Percentiles rank a stretch among this genome's conserved stretches.
These are phyloP conservation scores for Hypsibius dujardini DNA, from an alignment of 1,140 invertebrate genomes.

Conservation along the genomic window DNA sequence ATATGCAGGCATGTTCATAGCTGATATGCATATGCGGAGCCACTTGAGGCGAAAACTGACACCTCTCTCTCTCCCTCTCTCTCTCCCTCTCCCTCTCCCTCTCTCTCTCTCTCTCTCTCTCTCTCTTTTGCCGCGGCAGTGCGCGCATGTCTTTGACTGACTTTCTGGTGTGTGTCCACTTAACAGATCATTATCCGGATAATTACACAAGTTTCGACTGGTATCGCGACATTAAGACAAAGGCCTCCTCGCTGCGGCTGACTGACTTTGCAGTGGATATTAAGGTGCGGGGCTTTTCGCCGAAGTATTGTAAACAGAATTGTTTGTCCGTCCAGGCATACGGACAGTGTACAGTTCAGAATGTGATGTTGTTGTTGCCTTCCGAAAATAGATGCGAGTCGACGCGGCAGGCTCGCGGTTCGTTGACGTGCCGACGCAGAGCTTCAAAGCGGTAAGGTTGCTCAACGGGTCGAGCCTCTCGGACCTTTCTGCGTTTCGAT, in stretches of 20 bases:
- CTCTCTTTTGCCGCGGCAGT: no score
- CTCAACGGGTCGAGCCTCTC: not conserved
- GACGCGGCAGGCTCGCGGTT: conserved; percentile 6
- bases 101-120: no score
- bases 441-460: conserved; percentile 16
- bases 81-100: no score
- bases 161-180: not conserved
- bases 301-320: no score
- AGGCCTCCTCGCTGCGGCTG: not conserved
- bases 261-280: conserved; percentile 1
- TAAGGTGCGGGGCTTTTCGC: no score
- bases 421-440: conserved; percentile 8
- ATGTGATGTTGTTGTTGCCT: not conserved
- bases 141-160: no score
- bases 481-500: no score
- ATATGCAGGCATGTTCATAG: no score
- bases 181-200: conserved; percentile 5
- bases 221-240: conserved; percentile 1
- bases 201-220: conserved; percentile 10
- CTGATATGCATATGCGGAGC: no score
- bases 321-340: no score
- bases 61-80: no score
- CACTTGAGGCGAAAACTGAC: not conserved
- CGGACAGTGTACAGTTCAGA: not conserved
- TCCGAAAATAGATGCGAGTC: not conserved